phyloP scores from a whole-genome alignment of 2,113 vertebrate species.

The Gambusia holbrooki region DNA sequence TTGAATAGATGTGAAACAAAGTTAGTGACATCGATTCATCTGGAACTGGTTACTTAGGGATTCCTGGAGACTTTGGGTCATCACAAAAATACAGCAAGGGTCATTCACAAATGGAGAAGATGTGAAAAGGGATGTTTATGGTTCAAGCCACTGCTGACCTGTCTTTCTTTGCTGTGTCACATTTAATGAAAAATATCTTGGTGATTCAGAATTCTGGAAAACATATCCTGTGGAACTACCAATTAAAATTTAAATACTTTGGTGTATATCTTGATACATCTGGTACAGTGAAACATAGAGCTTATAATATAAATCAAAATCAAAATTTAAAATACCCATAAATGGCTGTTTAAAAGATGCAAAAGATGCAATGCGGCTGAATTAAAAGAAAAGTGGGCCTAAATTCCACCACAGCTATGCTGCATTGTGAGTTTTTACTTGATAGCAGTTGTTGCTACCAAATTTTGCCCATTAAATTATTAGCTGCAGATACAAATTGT shows the following conservation, averaged over 20 bases:
- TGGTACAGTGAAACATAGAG: background rate
- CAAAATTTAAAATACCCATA: background rate
- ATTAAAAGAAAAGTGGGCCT: too few relatives aligned
- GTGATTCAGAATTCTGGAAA: background rate
- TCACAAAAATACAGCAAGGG: too few relatives aligned
- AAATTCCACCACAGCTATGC: too few relatives aligned
- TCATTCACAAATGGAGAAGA: background rate
- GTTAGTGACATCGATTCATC: too few relatives aligned
- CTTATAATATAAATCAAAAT: background rate
- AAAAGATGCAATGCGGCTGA: background rate
- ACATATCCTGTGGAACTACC: background rate
- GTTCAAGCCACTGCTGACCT: background rate
- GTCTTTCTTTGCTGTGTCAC: background rate
- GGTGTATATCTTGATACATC: background rate
- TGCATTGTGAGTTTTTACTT: too few relatives aligned
- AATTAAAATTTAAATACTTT: background rate
- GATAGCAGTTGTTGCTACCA: too few relatives aligned
- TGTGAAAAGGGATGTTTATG: background rate
- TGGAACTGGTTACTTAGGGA: too few relatives aligned
- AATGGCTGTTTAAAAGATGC: background rate
- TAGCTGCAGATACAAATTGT: too few relatives aligned
- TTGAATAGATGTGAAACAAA: too few relatives aligned
- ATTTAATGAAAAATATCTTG: background rate
- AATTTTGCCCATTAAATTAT: too few relatives aligned
- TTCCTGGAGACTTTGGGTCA: too few relatives aligned